Conservation (phyloP, 1,140 invertebrate genomes). For the Euwallacea similis region DNA sequence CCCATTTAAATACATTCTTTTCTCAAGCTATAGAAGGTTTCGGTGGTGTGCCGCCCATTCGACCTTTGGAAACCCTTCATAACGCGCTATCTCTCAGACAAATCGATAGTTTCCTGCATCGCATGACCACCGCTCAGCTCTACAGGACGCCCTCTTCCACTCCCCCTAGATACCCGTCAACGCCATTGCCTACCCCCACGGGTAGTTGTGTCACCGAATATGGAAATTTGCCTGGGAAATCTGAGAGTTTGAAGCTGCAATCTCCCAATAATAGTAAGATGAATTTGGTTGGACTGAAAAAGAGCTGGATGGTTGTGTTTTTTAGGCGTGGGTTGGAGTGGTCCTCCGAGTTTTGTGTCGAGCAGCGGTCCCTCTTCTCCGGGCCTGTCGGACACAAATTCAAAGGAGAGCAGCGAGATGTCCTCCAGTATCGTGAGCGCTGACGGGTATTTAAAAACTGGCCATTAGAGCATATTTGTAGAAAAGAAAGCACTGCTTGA, state of each 20-base stretch:
- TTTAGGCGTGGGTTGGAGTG: conserved; percentile 60
- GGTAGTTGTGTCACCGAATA: conserved; percentile 28
- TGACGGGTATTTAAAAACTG: conserved; percentile 59
- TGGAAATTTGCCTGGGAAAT: conserved; percentile 22
- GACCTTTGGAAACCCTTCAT: conserved; percentile 93
- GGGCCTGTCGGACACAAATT: conserved; percentile 59
- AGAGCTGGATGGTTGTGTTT: conserved; percentile 5
- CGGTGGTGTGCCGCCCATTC: conserved; percentile 88
- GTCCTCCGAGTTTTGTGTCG: conserved; percentile 63
- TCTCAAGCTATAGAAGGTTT: conserved; percentile 71
- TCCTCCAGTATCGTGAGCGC: conserved; percentile 65
- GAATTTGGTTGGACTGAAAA: background rate
- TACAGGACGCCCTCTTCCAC: conserved; percentile 72
- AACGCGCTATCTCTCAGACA: conserved; percentile 91
- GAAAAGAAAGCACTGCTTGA: conserved; percentile 8
- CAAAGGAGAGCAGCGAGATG: conserved; percentile 65
- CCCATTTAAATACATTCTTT: background rate
- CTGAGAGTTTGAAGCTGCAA: conserved; percentile 48
- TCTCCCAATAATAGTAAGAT: conserved; percentile 57
- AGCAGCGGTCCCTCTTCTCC: conserved; percentile 70
- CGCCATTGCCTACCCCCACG: conserved; percentile 56
- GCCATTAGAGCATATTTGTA: conserved; percentile 13
- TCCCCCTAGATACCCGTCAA: conserved; percentile 66
- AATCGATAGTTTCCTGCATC: conserved; percentile 83
- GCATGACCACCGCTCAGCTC: conserved; percentile 72